phyloP scores from a whole-genome alignment of 2,797 vertebrate genomes.

The Ibycter americanus region DNA sequence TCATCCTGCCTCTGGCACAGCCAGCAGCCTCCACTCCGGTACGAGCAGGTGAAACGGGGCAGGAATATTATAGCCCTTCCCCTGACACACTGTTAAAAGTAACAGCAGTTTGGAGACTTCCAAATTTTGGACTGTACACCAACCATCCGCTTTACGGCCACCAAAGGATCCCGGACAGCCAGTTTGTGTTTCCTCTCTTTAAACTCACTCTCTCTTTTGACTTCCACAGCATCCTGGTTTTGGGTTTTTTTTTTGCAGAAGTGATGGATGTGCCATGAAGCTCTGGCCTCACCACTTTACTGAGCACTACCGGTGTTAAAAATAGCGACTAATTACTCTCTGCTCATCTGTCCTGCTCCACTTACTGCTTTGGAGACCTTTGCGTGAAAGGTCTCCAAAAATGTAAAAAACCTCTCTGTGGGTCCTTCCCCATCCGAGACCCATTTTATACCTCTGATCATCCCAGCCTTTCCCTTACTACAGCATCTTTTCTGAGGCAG shows the following conservation, averaged over 20 bases:
- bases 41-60: neutral
- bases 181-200: neutral
- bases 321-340: neutral
- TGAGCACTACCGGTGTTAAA: neutral
- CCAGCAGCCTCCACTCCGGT: neutral
- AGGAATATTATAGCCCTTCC: neutral
- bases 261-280: neutral
- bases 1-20: neutral
- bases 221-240: neutral
- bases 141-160: fast-evolving
- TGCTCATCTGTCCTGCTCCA: neutral
- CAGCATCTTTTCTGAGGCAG: neutral
- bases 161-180: neutral
- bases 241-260: neutral
- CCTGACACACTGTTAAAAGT: neutral
- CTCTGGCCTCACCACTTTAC: neutral
- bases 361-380: neutral
- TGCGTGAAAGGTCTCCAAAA: neutral
- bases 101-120: neutral
- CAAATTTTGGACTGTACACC: neutral
- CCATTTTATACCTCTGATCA: neutral
- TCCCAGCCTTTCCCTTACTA: neutral
- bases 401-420: neutral
- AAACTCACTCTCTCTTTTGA: neutral
- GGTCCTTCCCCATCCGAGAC: neutral